Evolutionary conservation across 1,140 invertebrate genomes (phyloP).

Genomic region (Habropoda laboriosa): DNA sequence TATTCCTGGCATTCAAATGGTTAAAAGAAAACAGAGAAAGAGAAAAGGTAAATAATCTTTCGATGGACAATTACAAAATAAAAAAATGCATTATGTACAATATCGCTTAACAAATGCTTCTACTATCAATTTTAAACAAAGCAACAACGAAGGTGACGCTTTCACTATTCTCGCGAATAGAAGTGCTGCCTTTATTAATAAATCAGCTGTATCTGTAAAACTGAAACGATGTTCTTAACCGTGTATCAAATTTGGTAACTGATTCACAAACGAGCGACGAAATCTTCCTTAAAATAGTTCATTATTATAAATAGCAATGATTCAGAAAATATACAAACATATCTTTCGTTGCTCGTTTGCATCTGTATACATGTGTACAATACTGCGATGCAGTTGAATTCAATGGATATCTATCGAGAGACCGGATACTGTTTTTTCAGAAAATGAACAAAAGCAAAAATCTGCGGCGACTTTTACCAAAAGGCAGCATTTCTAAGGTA

Average conservation of each 20-base stretch:
- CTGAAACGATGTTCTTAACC: slow-evolving; percentile 19
- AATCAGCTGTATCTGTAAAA: slow-evolving; percentile 43
- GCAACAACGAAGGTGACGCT: slow-evolving; percentile 46
- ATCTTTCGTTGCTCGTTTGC: slow-evolving; percentile 49
- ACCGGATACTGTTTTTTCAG: slow-evolving; percentile 84
- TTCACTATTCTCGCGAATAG: slow-evolving; percentile 63
- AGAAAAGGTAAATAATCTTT: neutral
- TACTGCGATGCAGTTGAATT: slow-evolving; percentile 25
- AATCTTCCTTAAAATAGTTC: neutral
- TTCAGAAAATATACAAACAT: slow-evolving; percentile 13
- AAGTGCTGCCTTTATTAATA: slow-evolving; percentile 77
- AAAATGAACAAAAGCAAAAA: slow-evolving; percentile 87
- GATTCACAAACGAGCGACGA: slow-evolving; percentile 47
- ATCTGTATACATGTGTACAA: slow-evolving; percentile 32
- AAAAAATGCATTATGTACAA: slow-evolving; percentile 7
- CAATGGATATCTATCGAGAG: slow-evolving; percentile 78
- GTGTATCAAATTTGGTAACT: slow-evolving; percentile 28
- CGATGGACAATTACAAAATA: neutral
- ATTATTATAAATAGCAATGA: slow-evolving; percentile 37
- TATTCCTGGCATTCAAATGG: neutral
- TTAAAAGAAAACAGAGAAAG: neutral
- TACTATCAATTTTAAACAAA: neutral
- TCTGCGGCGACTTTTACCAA: slow-evolving; percentile 86
- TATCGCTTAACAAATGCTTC: slow-evolving; percentile 43
- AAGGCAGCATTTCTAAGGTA: slow-evolving; percentile 88